Percentiles rank a stretch among this genome's conserved stretches.
These are phyloP conservation scores for Anthoptus insignis DNA, from an alignment of 2,888 invertebrate species.

Conservation along the genomic window DNA sequence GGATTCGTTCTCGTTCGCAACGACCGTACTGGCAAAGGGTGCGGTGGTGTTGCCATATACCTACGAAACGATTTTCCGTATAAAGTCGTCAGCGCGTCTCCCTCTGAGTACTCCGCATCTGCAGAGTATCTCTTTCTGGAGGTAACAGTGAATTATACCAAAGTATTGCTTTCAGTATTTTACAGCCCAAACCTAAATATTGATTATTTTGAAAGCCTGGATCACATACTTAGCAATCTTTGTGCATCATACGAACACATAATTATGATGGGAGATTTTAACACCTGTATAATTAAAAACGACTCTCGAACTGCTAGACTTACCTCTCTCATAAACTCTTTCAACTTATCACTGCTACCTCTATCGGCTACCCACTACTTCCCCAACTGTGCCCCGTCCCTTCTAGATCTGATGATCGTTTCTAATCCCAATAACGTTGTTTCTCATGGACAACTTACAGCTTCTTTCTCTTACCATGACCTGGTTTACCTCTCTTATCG, in stretches of 20 bases:
- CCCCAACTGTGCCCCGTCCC: background rate
- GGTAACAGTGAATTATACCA: background rate
- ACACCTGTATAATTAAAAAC: constrained; percentile 2
- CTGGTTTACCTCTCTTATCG: background rate
- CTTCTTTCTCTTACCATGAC: constrained; percentile 7
- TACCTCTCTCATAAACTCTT: background rate
- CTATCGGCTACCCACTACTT: constrained; percentile 1
- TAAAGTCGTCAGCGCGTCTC: background rate
- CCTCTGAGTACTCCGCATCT: background rate
- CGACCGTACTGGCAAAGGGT: no score
- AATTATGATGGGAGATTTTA: background rate
- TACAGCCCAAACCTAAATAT: background rate
- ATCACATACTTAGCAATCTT: background rate
- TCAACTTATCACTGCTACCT: background rate
- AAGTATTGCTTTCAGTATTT: background rate
- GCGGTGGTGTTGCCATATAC: background rate
- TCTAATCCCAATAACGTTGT: background rate
- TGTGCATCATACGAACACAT: background rate
- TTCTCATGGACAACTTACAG: background rate
- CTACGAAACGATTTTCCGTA: background rate
- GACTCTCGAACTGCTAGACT: background rate
- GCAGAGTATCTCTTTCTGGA: background rate
- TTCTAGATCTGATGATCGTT: constrained; percentile 2
- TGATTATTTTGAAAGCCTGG: background rate
- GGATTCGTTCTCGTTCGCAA: background rate